Percentiles rank a stretch among this genome's conserved stretches.
Evolutionary conservation across 2,113 vertebrate genomes (phyloP).

Genomic region (Oncorhynchus clarkii): DNA sequence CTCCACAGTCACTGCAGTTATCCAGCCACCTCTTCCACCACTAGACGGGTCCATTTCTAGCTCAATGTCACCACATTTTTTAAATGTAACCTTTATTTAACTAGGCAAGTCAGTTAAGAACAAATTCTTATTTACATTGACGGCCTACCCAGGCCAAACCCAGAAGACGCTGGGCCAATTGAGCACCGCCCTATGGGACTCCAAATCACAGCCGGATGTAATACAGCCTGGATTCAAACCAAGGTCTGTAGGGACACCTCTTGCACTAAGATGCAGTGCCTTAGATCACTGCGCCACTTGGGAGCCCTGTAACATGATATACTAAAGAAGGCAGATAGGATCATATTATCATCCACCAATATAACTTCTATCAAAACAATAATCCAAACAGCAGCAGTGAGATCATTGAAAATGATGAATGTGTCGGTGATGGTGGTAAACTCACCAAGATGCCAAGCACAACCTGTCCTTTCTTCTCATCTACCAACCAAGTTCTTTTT

Average conservation of each 20-base stretch:
- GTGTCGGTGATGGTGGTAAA: neutral
- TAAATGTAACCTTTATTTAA: too few species aligned
- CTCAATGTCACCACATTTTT: neutral
- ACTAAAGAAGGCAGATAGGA: neutral
- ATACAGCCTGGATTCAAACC: too few species aligned
- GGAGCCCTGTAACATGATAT: neutral
- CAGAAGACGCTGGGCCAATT: too few species aligned
- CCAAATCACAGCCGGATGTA: too few species aligned
- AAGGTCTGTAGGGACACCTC: too few species aligned
- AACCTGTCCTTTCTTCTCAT: rapidly evolving
- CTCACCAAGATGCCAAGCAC: slow-evolving; percentile 57
- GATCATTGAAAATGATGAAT: neutral
- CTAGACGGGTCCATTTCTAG: neutral
- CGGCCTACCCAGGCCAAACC: too few species aligned
- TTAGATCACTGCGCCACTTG: too few species aligned
- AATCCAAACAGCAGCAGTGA: neutral
- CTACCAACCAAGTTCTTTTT: slow-evolving; percentile 65
- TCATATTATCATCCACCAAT: neutral
- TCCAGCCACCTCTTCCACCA: neutral
- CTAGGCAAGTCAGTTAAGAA: too few species aligned
- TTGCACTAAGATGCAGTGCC: too few species aligned
- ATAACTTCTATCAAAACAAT: neutral
- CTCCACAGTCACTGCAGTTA: slow-evolving; percentile 57
- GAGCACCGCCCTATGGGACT: too few species aligned
- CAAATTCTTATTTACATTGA: too few species aligned